Percentiles rank a stretch among this genome's conserved stretches.
Evolutionary conservation across 2,113 vertebrate genomes (phyloP).

Genomic region (Microtus oregoni): DNA sequence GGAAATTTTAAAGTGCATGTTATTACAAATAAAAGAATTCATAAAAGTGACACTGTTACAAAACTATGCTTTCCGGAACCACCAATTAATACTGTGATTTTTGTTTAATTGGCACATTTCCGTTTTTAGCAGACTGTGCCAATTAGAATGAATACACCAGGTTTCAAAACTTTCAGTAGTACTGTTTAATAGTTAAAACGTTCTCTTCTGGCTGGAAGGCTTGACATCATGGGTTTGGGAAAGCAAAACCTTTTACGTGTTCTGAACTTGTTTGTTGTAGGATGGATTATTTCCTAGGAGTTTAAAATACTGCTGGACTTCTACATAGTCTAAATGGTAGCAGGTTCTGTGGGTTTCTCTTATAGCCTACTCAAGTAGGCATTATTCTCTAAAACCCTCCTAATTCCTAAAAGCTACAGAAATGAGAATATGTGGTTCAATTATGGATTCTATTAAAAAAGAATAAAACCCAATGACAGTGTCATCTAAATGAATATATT

Average conservation of each 20-base stretch:
- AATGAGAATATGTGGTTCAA: neutral
- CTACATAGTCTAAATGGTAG: neutral
- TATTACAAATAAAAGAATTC: conserved; percentile 43
- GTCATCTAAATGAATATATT: conserved; percentile 35
- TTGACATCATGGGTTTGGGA: neutral
- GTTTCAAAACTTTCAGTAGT: conserved; percentile 2
- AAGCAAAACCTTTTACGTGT: neutral
- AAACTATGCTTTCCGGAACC: conserved; percentile 35
- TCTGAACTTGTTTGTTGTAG: conserved; percentile 50
- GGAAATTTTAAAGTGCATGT: conserved; percentile 9
- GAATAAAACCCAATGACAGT: conserved; percentile 12
- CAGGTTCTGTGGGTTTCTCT: neutral
- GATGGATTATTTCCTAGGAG: neutral
- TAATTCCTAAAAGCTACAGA: conserved; percentile 15
- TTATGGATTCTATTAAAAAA: conserved; percentile 38
- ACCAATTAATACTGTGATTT: conserved; percentile 41
- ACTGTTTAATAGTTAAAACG: neutral
- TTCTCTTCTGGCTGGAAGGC: conserved; percentile 49
- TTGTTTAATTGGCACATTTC: conserved; percentile 56
- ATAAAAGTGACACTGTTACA: conserved; percentile 50
- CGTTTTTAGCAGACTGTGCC: conserved; percentile 29
- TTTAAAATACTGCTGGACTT: conserved; percentile 33
- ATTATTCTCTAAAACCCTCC: neutral
- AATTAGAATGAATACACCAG: neutral
- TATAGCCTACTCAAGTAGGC: neutral